A percentile compares a stretch with the other conserved stretches of the same genome.
Conservation (phyloP, 2,888 invertebrate species). For the Beris morrisii region DNA sequence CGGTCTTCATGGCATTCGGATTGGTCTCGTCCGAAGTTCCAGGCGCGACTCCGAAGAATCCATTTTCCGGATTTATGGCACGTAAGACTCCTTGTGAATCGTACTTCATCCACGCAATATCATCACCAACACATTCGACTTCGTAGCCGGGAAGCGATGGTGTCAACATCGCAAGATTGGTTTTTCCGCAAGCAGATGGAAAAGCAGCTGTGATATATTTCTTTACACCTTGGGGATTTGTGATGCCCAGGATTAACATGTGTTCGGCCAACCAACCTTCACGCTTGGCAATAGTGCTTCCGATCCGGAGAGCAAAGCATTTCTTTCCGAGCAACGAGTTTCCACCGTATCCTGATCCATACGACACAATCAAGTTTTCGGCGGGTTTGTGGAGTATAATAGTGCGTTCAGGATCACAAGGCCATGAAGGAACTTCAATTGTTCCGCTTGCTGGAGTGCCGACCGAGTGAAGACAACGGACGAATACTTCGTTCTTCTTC, state of each 20-base stretch:
- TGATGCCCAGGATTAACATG: slow-evolving; percentile 96
- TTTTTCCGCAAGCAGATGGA: slow-evolving; percentile 98
- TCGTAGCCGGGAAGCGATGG: slow-evolving; percentile 91
- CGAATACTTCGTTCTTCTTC: slow-evolving; percentile 68
- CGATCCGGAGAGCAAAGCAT: slow-evolving; percentile 94
- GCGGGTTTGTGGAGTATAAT: slow-evolving; percentile 81
- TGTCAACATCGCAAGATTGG: slow-evolving; percentile 98
- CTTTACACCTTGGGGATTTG: slow-evolving; percentile 85
- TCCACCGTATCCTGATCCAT: slow-evolving; percentile 96
- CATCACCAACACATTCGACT: slow-evolving; percentile 93
- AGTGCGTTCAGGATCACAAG: slow-evolving; percentile 93
- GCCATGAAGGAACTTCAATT: slow-evolving; percentile 78
- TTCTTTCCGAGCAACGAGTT: slow-evolving; percentile 97
- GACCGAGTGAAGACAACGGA: slow-evolving; percentile 92
- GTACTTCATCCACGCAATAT: slow-evolving; percentile 98
- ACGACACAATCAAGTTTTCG: slow-evolving; percentile 56
- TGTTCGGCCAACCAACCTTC: slow-evolving; percentile 99
- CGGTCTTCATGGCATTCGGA: slow-evolving; percentile 94
- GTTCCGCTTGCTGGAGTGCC: slow-evolving; percentile 70
- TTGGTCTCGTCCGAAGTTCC: slow-evolving; percentile 90
- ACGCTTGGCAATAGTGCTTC: slow-evolving; percentile 89
- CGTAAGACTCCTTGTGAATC: slow-evolving; percentile 84
- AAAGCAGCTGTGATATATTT: slow-evolving; percentile 97
- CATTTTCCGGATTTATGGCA: slow-evolving; percentile 98
- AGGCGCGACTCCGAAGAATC: slow-evolving; percentile 98